These are phyloP conservation scores for Leptinotarsa texana DNA, from an alignment of 1,140 invertebrate genomes.

Conservation along the genomic window DNA sequence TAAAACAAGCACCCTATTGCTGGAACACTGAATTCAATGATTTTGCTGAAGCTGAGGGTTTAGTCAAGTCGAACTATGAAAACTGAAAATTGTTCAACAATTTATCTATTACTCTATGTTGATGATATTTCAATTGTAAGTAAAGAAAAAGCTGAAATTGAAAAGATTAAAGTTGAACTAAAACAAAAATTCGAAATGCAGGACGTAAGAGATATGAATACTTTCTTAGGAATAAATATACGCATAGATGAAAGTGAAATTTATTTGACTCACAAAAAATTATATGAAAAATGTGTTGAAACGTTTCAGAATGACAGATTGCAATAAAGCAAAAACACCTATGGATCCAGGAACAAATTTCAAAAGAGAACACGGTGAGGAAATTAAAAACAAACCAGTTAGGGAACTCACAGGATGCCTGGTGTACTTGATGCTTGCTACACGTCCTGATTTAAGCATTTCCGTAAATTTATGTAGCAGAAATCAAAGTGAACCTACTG, in stretches of 20 bases:
- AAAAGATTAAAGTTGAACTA: too few relatives aligned
- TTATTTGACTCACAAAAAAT: too few relatives aligned
- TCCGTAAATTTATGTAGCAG: not conserved
- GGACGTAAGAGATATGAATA: too few relatives aligned
- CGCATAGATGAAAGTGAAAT: too few relatives aligned
- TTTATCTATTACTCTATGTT: not conserved
- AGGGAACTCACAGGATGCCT: constrained; percentile 44
- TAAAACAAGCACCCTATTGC: constrained; percentile 51
- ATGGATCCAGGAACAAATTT: too few relatives aligned
- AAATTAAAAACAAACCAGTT: not conserved
- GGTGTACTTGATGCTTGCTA: constrained; percentile 52
- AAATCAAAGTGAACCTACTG: not conserved
- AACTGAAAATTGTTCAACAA: not conserved
- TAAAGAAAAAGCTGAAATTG: too few relatives aligned
- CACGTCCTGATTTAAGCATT: not conserved
- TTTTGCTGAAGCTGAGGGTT: constrained; percentile 12
- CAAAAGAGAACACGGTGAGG: too few relatives aligned
- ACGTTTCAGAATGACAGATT: too few relatives aligned
- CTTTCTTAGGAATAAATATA: too few relatives aligned
- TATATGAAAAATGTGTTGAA: too few relatives aligned
- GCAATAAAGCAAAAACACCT: too few relatives aligned
- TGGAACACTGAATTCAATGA: constrained; percentile 48
- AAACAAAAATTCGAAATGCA: too few relatives aligned
- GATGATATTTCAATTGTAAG: not conserved
- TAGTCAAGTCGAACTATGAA: not conserved